These are phyloP conservation scores for Nycticebus coucang DNA, from an alignment of 2,113 vertebrate genomes.

Conservation along the genomic window DNA sequence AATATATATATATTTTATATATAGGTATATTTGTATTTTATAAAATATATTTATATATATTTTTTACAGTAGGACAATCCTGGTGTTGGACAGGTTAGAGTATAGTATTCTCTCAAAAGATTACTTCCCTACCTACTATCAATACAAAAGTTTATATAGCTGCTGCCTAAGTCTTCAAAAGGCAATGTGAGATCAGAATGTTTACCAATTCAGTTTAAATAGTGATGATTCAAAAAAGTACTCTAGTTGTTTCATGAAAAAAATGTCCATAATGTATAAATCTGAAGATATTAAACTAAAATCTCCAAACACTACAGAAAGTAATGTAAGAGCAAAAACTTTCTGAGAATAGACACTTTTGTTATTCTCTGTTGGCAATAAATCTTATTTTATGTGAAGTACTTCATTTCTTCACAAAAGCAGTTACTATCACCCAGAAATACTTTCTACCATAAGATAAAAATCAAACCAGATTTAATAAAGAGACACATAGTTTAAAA, in stretches of 20 bases:
- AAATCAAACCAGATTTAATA: slow-evolving; percentile 34
- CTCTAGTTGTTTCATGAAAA: not conserved
- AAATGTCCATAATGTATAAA: slow-evolving; percentile 1
- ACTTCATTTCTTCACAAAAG: not conserved
- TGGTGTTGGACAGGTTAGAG: not conserved
- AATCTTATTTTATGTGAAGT: slow-evolving; percentile 54
- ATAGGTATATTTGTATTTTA: too few relatives aligned
- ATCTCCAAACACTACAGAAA: not conserved
- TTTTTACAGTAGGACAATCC: not conserved
- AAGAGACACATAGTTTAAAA: slow-evolving; percentile 34
- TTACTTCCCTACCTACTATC: not conserved
- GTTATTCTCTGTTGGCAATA: slow-evolving; percentile 3
- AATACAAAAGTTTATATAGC: not conserved
- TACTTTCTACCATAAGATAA: slow-evolving; percentile 28
- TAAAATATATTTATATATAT: not conserved
- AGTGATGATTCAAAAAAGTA: slow-evolving; percentile 1
- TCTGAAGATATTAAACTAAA: not conserved
- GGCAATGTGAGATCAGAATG: not conserved
- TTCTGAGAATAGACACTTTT: not conserved
- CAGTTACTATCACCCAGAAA: slow-evolving; percentile 31
- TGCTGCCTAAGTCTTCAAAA: not conserved
- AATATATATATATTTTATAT: too few relatives aligned
- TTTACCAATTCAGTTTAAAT: not conserved
- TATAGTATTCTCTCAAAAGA: not conserved
- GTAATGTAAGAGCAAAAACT: slow-evolving; percentile 21